phyloP scores from a whole-genome alignment of 2,113 vertebrate species.

The Brienomyrus brachyistius region DNA sequence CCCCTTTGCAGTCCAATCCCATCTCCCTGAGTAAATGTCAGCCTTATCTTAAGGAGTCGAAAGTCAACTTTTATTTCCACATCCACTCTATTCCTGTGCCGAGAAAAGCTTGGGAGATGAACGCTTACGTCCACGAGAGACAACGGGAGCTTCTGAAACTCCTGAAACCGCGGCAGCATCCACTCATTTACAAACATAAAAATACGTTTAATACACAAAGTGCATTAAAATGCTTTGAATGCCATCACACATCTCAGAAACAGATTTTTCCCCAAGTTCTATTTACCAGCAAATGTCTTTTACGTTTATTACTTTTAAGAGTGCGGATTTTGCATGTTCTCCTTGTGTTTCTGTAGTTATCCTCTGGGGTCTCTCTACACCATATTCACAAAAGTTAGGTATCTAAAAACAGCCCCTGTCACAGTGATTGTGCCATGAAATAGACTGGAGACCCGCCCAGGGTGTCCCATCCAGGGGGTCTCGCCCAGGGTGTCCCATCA shows the following conservation, averaged over 20 bases:
- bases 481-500: not conserved
- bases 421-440: not conserved
- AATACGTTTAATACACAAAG: not conserved
- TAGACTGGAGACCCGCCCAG: not conserved
- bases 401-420: not conserved
- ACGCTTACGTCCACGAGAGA: not conserved
- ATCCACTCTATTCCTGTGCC: not conserved
- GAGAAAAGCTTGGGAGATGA: not conserved
- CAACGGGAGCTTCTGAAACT: not conserved
- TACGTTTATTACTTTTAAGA: not conserved
- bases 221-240: not conserved
- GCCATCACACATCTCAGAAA: not conserved
- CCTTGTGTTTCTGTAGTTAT: not conserved
- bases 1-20: not conserved
- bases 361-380: not conserved
- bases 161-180: not conserved
- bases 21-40: conserved; percentile 27
- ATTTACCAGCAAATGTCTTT: not conserved
- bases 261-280: not conserved
- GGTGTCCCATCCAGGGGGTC: not conserved
- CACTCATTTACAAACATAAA: not conserved
- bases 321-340: not conserved
- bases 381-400: not conserved
- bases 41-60: conserved; percentile 25
- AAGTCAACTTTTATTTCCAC: conserved; percentile 20